A percentile compares a stretch with the other conserved stretches of the same genome.
Evolutionary conservation across 2,888 invertebrate species (phyloP).

Genomic region (Napeogenes inachia): DNA sequence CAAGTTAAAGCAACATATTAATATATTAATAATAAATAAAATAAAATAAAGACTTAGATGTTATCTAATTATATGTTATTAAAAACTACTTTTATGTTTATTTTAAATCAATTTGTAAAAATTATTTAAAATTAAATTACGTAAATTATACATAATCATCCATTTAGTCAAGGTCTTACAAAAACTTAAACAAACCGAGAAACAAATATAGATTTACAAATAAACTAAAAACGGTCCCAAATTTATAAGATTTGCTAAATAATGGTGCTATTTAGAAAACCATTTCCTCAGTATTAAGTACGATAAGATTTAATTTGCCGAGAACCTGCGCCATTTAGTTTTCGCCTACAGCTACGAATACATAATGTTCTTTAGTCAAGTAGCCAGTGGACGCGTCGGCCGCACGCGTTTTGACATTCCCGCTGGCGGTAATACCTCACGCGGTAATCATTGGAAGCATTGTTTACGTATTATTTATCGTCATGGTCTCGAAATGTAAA

Average conservation of each 20-base stretch:
- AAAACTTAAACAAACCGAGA: no score
- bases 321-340: conserved; percentile 1
- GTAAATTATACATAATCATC: no score
- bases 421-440: neutral
- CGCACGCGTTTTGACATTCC: conserved; percentile 24
- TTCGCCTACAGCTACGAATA: neutral
- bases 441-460: neutral
- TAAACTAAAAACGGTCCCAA: neutral
- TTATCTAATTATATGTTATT: no score
- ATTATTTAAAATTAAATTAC: no score
- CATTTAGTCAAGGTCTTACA: no score
- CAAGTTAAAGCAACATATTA: no score
- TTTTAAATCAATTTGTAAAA: no score
- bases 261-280: neutral
- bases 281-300: neutral
- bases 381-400: neutral
- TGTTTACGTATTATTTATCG: no score
- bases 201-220: neutral
- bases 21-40: no score
- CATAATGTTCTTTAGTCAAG: neutral
- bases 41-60: no score
- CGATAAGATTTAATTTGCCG: conserved; percentile 23
- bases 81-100: no score
- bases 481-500: conserved; percentile 22
- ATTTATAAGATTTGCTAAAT: neutral